Percentiles rank a stretch among this genome's conserved stretches.
Evolutionary conservation across 2,113 vertebrate species (phyloP).

Genomic region (Eulacestoma nigropectus): DNA sequence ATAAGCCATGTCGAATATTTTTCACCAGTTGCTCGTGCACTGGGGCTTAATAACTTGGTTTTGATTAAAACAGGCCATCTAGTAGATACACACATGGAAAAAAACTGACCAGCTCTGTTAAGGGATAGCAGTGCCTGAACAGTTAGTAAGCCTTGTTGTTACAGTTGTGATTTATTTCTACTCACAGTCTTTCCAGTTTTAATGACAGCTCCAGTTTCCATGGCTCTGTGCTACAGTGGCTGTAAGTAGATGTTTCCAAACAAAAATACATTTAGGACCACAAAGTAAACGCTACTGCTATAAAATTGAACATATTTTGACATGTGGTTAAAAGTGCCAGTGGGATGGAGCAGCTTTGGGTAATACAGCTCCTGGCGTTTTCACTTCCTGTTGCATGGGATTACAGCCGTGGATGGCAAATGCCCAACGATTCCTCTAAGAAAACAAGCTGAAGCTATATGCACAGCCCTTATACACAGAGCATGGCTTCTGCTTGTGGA

Average conservation of each 20-base stretch:
- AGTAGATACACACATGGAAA: not conserved
- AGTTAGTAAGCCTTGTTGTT: not conserved
- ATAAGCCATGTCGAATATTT: not conserved
- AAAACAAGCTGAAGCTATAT: slow-evolving; percentile 31
- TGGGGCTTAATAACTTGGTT: not conserved
- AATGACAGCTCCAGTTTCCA: not conserved
- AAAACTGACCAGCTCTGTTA: not conserved
- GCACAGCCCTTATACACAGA: not conserved
- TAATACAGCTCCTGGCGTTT: not conserved
- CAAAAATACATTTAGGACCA: not conserved
- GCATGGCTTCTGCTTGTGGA: not conserved
- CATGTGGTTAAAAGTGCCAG: not conserved
- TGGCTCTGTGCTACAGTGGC: not conserved
- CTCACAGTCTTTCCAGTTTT: not conserved
- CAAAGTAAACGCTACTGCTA: not conserved
- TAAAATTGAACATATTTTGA: not conserved
- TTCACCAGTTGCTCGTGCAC: not conserved
- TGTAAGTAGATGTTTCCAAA: not conserved
- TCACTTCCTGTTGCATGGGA: slow-evolving; percentile 18
- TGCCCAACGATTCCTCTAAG: not conserved
- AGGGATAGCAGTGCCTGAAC: not conserved
- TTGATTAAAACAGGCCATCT: not conserved
- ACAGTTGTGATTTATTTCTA: not conserved
- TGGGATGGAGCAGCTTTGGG: not conserved
- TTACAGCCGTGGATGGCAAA: slow-evolving; percentile 11